phyloP scores from a whole-genome alignment of 2,888 invertebrate species.

The Piscicola geometra region DNA sequence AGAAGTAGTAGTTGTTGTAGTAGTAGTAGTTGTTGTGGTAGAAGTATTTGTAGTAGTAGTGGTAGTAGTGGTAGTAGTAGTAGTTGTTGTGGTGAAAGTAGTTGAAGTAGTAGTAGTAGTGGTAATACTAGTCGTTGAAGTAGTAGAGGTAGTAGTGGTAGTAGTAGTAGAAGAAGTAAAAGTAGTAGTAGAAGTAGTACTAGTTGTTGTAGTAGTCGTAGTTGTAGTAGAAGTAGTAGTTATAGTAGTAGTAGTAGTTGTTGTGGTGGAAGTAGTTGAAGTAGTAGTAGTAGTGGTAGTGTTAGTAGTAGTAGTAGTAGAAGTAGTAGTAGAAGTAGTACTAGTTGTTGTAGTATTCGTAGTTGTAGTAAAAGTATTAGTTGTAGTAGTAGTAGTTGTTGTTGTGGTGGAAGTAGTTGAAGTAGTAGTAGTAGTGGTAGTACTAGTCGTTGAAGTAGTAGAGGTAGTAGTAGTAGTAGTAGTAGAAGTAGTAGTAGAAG shows the following conservation, averaged over 20 bases:
- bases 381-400: slow-evolving; percentile 11
- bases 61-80: slow-evolving; percentile 13
- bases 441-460: no score
- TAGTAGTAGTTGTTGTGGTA: not conserved
- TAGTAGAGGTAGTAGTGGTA: not conserved
- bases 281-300: slow-evolving; percentile 9
- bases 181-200: not conserved
- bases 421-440: no score
- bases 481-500: no score
- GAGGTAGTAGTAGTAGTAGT: no score
- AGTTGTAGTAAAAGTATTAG: not conserved
- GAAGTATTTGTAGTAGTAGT: not conserved
- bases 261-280: not conserved
- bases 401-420: not conserved
- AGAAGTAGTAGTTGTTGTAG: no score
- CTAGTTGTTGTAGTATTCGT: not conserved
- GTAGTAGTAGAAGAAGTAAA: not conserved
- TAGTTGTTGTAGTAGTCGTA: not conserved
- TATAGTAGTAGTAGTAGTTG: not conserved
- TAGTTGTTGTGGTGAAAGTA: slow-evolving; percentile 7
- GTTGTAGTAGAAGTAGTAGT: not conserved
- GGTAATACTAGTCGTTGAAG: not conserved
- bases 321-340: not conserved
- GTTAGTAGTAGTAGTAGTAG: slow-evolving; percentile 21
- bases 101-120: not conserved